These are phyloP conservation scores for Electrona antarctica DNA, from an alignment of 2,113 vertebrate species.

Conservation along the genomic window DNA sequence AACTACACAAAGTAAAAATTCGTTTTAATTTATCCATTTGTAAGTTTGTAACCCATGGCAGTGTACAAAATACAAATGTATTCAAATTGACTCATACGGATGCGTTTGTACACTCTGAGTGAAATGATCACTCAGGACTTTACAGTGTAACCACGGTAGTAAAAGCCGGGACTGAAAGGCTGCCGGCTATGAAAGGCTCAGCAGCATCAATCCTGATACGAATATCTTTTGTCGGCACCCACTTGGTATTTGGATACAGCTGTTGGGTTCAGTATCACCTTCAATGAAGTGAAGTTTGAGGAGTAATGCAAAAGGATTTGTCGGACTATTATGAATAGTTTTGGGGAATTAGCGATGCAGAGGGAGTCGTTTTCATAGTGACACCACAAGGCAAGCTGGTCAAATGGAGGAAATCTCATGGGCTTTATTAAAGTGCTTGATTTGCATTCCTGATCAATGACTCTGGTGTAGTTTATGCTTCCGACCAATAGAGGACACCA, in stretches of 20 bases:
- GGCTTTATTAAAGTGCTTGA: constrained; percentile 36
- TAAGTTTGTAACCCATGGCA: too few species aligned
- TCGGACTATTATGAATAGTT: constrained; percentile 19
- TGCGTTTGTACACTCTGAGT: too few species aligned
- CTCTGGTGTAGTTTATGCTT: constrained; percentile 40
- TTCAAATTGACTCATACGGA: too few species aligned
- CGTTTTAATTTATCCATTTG: too few species aligned
- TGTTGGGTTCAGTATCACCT: not conserved
- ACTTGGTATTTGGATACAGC: not conserved
- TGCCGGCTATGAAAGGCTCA: constrained; percentile 27
- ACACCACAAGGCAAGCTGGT: constrained; percentile 34
- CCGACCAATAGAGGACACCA: constrained; percentile 60
- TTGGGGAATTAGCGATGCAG: constrained; percentile 18
- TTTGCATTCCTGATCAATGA: constrained; percentile 35
- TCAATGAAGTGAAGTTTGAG: not conserved
- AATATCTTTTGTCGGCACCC: constrained; percentile 25
- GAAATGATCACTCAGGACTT: too few species aligned
- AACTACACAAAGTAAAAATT: constrained; percentile 10
- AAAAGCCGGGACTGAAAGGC: constrained; percentile 37
- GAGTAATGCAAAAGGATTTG: not conserved
- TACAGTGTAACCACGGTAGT: not conserved
- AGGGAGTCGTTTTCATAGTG: constrained; percentile 24
- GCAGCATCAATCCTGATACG: constrained; percentile 24
- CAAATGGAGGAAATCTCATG: constrained; percentile 21
- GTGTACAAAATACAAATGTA: too few species aligned